phyloP scores from a whole-genome alignment of 2,797 vertebrate genomes.

The Typhlichthys eigenmanni region DNA sequence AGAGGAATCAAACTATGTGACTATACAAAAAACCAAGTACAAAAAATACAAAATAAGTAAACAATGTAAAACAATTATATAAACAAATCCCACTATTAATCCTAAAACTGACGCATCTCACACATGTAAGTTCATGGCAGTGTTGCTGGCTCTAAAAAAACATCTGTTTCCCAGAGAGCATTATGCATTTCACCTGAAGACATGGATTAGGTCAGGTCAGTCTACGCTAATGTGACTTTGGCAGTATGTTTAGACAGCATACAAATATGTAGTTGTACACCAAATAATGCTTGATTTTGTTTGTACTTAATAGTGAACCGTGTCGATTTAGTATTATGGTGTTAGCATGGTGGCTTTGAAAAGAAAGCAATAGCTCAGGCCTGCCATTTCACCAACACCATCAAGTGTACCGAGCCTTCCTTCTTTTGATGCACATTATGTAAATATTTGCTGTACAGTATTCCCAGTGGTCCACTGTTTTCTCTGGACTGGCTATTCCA shows the following conservation, averaged over 20 bases:
- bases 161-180: too few species aligned
- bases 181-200: too few species aligned
- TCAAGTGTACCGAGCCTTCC: conserved; percentile 27
- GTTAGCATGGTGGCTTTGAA: conserved; percentile 66
- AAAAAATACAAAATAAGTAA: too few species aligned
- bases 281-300: conserved; percentile 14
- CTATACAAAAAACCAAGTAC: too few species aligned
- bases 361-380: conserved; percentile 54
- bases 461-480: conserved; percentile 33
- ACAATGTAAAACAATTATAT: too few species aligned
- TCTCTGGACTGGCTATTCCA: conserved; percentile 20
- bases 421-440: conserved; percentile 10
- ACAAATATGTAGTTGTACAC: conserved; percentile 33
- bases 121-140: too few species aligned
- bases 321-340: conserved; percentile 42
- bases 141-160: too few species aligned
- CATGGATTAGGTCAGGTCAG: too few species aligned
- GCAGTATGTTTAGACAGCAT: neutral
- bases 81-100: too few species aligned
- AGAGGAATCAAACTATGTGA: too few species aligned
- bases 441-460: conserved; percentile 3
- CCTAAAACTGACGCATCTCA: too few species aligned
- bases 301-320: conserved; percentile 1
- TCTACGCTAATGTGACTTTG: too few species aligned
- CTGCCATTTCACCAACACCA: conserved; percentile 34